phyloP scores from a whole-genome alignment of 2,797 vertebrate species.

The Busarellus nigricollis region DNA sequence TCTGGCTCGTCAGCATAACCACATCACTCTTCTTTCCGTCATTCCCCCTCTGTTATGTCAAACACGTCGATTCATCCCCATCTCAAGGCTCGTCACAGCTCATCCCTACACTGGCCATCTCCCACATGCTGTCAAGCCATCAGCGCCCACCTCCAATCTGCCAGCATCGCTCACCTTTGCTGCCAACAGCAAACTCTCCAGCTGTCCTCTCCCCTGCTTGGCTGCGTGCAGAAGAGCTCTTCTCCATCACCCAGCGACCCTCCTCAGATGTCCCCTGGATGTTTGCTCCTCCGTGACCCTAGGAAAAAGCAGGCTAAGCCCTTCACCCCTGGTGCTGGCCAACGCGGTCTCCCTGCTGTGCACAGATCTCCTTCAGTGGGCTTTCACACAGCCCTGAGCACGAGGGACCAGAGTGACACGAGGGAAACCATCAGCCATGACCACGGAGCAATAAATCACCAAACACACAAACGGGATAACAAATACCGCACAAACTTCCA shows the following conservation, averaged over 20 bases:
- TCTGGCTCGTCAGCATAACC: background rate
- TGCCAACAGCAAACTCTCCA: background rate
- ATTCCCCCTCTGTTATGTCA: background rate
- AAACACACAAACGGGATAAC: background rate
- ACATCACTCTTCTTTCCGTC: background rate
- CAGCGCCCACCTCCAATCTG: background rate
- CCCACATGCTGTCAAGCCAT: background rate
- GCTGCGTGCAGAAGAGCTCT: background rate
- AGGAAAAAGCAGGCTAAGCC: background rate
- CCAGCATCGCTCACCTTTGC: background rate
- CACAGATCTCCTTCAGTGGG: background rate
- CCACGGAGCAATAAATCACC: background rate
- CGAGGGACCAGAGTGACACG: fast-evolving
- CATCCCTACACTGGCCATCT: background rate
- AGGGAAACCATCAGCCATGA: background rate
- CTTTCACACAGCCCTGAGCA: background rate
- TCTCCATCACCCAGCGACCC: background rate
- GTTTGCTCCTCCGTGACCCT: background rate
- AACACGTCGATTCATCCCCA: fast-evolving
- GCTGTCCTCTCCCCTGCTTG: background rate
- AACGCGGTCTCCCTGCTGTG: fast-evolving
- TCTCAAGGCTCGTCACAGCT: background rate
- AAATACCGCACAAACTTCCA: fast-evolving
- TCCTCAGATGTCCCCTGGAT: background rate
- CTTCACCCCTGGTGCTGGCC: fast-evolving